phyloP scores from a whole-genome alignment of 2,888 invertebrate species.

The Tetranychus truncatus region DNA sequence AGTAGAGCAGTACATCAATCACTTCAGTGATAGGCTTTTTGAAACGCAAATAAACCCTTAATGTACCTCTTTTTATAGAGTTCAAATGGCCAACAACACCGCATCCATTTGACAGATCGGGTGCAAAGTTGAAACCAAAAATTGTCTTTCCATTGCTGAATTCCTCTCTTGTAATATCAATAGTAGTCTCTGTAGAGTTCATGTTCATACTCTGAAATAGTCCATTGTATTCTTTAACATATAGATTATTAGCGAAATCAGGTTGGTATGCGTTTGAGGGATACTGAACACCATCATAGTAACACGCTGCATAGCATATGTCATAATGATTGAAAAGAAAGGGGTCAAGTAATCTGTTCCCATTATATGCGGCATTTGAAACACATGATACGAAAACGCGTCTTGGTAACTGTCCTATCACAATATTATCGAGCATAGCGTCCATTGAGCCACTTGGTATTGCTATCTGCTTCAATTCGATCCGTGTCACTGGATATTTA shows the following conservation, averaged over 20 bases:
- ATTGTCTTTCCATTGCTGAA: slow-evolving; percentile 4
- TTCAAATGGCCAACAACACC: slow-evolving; percentile 6
- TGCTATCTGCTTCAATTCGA: slow-evolving; percentile 25
- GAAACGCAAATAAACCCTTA: slow-evolving; percentile 10
- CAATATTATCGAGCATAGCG: slow-evolving; percentile 30
- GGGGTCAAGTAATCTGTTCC: slow-evolving; percentile 24
- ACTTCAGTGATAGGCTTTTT: not conserved
- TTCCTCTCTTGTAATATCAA: not conserved
- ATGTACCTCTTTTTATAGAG: not conserved
- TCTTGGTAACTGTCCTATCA: slow-evolving; percentile 29
- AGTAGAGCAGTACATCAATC: not conserved
- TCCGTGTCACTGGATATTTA: slow-evolving; percentile 25
- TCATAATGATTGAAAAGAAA: slow-evolving; percentile 27
- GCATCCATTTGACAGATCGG: slow-evolving; percentile 14
- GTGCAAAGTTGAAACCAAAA: slow-evolving; percentile 12
- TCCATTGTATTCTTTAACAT: slow-evolving; percentile 19
- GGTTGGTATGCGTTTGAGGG: slow-evolving; percentile 24
- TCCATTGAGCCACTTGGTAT: slow-evolving; percentile 27
- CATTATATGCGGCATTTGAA: slow-evolving; percentile 25
- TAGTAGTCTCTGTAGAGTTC: not conserved
- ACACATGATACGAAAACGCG: slow-evolving; percentile 29
- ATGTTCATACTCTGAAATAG: slow-evolving; percentile 24
- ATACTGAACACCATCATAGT: slow-evolving; percentile 27
- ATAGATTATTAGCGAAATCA: slow-evolving; percentile 20
- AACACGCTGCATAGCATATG: slow-evolving; percentile 22